A percentile compares a stretch with the other conserved stretches of the same genome.
These are phyloP conservation scores for Scolopax rusticola DNA, from an alignment of 2,797 vertebrate species.

Conservation along the genomic window DNA sequence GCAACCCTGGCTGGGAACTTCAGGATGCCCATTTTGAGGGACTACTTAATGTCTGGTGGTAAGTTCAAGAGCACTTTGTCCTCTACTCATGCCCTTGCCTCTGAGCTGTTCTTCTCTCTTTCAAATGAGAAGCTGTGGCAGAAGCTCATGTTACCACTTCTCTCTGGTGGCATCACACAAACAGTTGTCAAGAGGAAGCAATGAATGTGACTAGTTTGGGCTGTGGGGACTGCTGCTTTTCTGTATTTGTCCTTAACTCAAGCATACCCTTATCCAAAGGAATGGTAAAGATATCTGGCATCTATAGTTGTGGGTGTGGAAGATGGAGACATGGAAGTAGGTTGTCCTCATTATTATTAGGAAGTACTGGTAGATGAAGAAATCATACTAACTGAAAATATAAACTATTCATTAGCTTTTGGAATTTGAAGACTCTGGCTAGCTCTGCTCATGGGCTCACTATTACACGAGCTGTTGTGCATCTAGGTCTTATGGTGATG, in stretches of 20 bases:
- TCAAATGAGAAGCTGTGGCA: not conserved
- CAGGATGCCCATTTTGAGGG: constrained; percentile 91
- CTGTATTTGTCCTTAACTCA: not conserved
- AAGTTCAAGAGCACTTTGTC: constrained; percentile 42
- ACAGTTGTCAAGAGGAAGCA: not conserved
- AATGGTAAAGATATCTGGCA: not conserved
- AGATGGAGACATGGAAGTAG: not conserved
- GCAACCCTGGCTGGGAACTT: constrained; percentile 97
- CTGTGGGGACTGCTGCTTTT: not conserved
- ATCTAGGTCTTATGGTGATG: not conserved
- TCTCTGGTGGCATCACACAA: not conserved
- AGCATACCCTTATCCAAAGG: not conserved
- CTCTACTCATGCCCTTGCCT: not conserved
- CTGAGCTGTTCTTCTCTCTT: not conserved
- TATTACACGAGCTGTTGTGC: accelerated
- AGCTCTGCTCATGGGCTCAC: not conserved
- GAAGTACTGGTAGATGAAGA: not conserved
- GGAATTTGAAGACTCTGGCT: not conserved
- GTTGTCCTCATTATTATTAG: not conserved
- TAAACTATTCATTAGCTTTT: not conserved
- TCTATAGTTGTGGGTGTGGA: not conserved
- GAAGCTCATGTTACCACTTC: not conserved
- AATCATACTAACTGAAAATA: not conserved
- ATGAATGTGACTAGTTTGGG: not conserved
- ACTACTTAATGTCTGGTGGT: constrained; percentile 99